Evolutionary conservation across 2,888 invertebrate genomes (phyloP).

Genomic region (Doris montereyensis): DNA sequence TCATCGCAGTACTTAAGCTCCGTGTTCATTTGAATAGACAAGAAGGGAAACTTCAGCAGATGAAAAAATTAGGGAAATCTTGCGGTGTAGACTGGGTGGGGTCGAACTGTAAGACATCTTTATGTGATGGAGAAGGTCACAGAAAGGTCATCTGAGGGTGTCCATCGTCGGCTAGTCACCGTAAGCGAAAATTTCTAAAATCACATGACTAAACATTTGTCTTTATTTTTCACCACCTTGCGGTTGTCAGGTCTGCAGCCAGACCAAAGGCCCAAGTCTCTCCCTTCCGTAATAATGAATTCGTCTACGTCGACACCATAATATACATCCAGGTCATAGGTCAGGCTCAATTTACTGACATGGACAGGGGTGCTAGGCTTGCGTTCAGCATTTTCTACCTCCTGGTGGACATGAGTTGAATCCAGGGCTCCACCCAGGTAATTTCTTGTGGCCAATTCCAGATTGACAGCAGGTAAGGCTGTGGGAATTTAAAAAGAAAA

Average conservation of each 20-base stretch:
- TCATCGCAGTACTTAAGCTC: no score
- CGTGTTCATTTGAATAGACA: no score
- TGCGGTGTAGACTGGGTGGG: no score
- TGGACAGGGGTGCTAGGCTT: slow-evolving; percentile 58
- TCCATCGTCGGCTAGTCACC: no score
- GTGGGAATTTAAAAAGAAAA: slow-evolving; percentile 37
- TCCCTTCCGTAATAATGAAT: slow-evolving; percentile 65
- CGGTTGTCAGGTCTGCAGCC: slow-evolving; percentile 63
- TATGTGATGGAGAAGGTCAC: no score
- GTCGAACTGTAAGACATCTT: no score
- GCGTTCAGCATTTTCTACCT: slow-evolving; percentile 57
- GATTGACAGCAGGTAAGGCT: slow-evolving; percentile 68
- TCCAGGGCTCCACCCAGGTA: slow-evolving; percentile 68
- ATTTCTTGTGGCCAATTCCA: slow-evolving; percentile 68
- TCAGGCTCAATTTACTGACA: slow-evolving; percentile 57
- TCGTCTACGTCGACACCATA: slow-evolving; percentile 67
- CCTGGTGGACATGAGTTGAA: slow-evolving; percentile 52
- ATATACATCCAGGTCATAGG: slow-evolving; percentile 59
- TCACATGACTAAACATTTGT: slow-evolving; percentile 63
- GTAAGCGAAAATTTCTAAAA: no score
- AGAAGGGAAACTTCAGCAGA: no score
- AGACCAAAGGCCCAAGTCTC: slow-evolving; percentile 65
- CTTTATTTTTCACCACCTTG: slow-evolving; percentile 53
- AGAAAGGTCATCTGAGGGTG: no score
- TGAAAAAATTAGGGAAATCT: no score